A percentile compares a stretch with the other conserved stretches of the same genome.
These are phyloP conservation scores for Muntiacus muntjak DNA, from an alignment of 2,113 vertebrate species.

Conservation along the genomic window DNA sequence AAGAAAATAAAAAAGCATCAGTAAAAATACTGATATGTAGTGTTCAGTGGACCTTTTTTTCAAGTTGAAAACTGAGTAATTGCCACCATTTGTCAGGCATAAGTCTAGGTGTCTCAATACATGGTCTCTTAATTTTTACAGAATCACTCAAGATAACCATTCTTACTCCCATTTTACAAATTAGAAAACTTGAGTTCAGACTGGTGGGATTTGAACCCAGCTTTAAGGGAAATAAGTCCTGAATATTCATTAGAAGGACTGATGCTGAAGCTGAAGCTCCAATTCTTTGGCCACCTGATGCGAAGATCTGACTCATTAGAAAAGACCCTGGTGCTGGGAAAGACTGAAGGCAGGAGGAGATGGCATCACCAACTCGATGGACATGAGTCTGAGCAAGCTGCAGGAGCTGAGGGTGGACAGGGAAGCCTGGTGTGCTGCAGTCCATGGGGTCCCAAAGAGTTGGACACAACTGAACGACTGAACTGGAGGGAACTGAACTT, in stretches of 20 bases:
- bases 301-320: neutral
- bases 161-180: neutral
- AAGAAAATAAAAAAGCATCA: neutral
- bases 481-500: neutral
- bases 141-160: neutral
- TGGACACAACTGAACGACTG: neutral
- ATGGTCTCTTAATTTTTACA: neutral
- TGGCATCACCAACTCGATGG: neutral
- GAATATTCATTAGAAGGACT: neutral
- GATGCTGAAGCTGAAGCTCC: neutral
- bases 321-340: neutral
- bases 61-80: neutral
- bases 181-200: neutral
- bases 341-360: neutral
- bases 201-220: neutral
- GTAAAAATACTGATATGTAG: neutral
- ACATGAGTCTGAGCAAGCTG: neutral
- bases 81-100: neutral
- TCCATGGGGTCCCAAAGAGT: neutral
- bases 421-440: neutral
- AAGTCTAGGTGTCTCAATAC: neutral
- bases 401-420: neutral
- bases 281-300: neutral
- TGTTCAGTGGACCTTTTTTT: neutral
- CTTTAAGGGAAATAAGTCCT: neutral